Evolutionary conservation across 2,888 invertebrate species (phyloP), one percentile per base, ranked within the genome.

Genomic region (Andrena flavipes): DNA sequence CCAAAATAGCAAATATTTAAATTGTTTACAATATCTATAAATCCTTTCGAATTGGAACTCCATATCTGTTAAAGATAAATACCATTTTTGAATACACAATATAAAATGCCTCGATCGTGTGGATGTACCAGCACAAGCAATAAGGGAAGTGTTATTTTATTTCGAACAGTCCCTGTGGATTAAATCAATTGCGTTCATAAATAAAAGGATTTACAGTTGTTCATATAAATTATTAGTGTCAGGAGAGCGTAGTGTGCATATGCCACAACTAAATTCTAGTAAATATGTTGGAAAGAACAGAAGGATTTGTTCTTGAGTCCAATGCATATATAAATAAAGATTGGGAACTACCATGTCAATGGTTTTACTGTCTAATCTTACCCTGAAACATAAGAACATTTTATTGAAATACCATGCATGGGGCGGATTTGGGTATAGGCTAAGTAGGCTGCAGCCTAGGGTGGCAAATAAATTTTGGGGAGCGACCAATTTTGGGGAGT

Each of bases 241-340:
- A 5, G 62, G 26, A 60, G 51, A 72, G 6, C 51, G 29, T 56
- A 79, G 64, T 6, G 91, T 89, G 69, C 93, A 93, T 68, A 92
- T 85, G 56, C 93, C 93, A 82, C 93, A 93, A 0, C 91, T 89
- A 79, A 90, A 93, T 88, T 93, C 93, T 84, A 92, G 88, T 69
- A 93, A 85, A 78, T 92, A 92, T 76, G 90, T 93, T 5, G 93
- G 93, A 76, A 92, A 93, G 76, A 93, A 91, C 16, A 94, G 51
- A 70, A 93, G 85, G 67, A 92, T 80, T 85, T 94, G 93, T 75
- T 93, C 90, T 76, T 91, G 89, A 4, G 93, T 93, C 90, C 92
- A 93, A 63, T 93, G 93, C 76, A 92, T 80, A 30, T 91, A 93
- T 56, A 93, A 84, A 63, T 92, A 82, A 70, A 89, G 89, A 76